phyloP scores from a whole-genome alignment of 2,888 invertebrate genomes.

The Tenthredo scrophulariae region DNA sequence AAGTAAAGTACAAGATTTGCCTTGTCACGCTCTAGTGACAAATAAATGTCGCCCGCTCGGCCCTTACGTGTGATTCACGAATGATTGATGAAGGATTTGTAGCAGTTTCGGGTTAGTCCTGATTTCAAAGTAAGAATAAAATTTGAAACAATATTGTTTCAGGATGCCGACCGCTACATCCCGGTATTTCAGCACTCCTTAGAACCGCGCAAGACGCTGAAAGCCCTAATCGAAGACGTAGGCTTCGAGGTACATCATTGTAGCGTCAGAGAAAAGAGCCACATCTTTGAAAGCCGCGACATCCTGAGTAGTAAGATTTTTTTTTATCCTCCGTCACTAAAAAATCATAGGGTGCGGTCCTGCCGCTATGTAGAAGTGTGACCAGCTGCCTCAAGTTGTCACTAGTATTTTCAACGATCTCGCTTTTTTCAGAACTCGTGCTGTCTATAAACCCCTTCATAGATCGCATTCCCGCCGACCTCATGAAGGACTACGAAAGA shows the following conservation, averaged over 20 bases:
- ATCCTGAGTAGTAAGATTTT: neutral
- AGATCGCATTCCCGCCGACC: slow-evolving; percentile 81
- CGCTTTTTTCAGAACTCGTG: slow-evolving; percentile 66
- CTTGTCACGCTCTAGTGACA: neutral
- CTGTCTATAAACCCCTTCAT: slow-evolving; percentile 86
- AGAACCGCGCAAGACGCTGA: slow-evolving; percentile 81
- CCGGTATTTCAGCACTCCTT: slow-evolving; percentile 84
- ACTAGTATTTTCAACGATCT: neutral
- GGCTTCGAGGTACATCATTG: slow-evolving; percentile 84
- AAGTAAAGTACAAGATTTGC: neutral
- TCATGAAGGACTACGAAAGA: slow-evolving; percentile 82
- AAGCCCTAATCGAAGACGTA: slow-evolving; percentile 80
- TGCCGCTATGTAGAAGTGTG: neutral
- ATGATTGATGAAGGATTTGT: no score
- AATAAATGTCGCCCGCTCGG: neutral
- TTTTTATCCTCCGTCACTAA: neutral
- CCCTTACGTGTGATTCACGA: no score
- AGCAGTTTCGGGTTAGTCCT: neutral
- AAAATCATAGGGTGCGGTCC: neutral
- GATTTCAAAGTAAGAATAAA: neutral
- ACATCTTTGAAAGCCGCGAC: slow-evolving; percentile 74
- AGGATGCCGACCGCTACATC: slow-evolving; percentile 84
- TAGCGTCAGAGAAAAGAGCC: slow-evolving; percentile 81
- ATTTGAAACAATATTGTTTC: slow-evolving; percentile 39
- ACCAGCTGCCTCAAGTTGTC: neutral